Conservation (phyloP, 2,113 vertebrate species). For the Chlamydotis undulata region DNA sequence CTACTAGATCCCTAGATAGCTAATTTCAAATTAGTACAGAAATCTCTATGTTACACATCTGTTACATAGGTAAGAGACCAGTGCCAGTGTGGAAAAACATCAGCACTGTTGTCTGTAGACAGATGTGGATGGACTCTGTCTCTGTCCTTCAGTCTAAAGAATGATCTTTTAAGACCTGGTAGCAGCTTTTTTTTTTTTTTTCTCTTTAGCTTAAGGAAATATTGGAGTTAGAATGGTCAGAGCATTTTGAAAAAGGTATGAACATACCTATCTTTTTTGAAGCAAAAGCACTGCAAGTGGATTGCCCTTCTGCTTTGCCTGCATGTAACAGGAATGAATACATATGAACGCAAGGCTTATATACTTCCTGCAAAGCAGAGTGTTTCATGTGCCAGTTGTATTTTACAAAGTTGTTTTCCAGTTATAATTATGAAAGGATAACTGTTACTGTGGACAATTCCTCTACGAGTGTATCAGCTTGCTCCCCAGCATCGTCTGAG, state of each 20-base stretch:
- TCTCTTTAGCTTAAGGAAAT: not conserved
- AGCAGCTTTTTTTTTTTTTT: not conserved
- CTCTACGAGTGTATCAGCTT: constrained; percentile 60
- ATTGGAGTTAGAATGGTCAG: not conserved
- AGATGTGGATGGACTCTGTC: not conserved
- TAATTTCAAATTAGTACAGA: not conserved
- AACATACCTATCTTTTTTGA: not conserved
- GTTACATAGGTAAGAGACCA: not conserved
- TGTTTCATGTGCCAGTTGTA: constrained; percentile 6
- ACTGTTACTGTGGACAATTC: constrained; percentile 54
- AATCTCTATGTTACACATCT: not conserved
- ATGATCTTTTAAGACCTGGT: not conserved
- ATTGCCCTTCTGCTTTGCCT: not conserved
- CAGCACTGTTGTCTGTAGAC: not conserved
- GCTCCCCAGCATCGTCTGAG: not conserved
- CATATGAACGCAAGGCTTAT: not conserved
- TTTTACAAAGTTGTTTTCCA: constrained; percentile 61
- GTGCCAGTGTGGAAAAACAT: not conserved
- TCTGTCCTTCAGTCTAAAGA: not conserved
- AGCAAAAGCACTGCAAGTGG: not conserved
- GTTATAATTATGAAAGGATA: constrained; percentile 69
- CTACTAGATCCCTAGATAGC: not conserved
- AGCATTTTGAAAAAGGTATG: not conserved
- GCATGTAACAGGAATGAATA: not conserved
- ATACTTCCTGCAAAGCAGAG: not conserved